Evolutionary conservation across 1,140 invertebrate genomes (phyloP).

Genomic region (Onthophagus taurus): DNA sequence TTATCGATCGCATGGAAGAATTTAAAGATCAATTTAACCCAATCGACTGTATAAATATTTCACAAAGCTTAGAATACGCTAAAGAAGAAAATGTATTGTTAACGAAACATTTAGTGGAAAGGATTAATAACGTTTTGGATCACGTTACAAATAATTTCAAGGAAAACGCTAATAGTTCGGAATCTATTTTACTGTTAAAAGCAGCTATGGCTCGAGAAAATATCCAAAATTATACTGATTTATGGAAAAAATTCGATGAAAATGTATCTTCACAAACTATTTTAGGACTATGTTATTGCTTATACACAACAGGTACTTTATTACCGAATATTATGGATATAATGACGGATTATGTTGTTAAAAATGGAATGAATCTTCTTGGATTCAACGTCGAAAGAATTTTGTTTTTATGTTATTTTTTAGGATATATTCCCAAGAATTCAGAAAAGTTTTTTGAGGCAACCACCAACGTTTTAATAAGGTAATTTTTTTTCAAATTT

Average conservation of each 20-base stretch:
- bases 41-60: conserved; percentile 36
- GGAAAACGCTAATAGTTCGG: too few species aligned
- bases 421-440: conserved; percentile 40
- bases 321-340: conserved; percentile 38
- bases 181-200: too few species aligned
- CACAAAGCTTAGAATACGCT: conserved; percentile 6
- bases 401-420: conserved; percentile 38
- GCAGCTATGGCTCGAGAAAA: too few species aligned
- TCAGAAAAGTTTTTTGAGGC: conserved; percentile 31
- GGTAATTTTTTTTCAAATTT: conserved; percentile 14
- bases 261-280: too few species aligned
- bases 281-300: too few species aligned
- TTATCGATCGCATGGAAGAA: conserved; percentile 31
- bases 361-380: conserved; percentile 33
- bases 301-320: conserved; percentile 32
- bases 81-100: not conserved
- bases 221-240: too few species aligned
- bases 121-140: too few species aligned
- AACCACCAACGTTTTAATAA: conserved; percentile 28
- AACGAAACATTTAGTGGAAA: too few species aligned
- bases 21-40: conserved; percentile 33
- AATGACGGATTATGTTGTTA: conserved; percentile 37
- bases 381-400: conserved; percentile 43
- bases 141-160: too few species aligned
- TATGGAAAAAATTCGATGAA: too few species aligned